Percentiles rank a stretch among this genome's conserved stretches.
Conservation (phyloP, 2,888 invertebrate species). For the Epinotia ramella region DNA sequence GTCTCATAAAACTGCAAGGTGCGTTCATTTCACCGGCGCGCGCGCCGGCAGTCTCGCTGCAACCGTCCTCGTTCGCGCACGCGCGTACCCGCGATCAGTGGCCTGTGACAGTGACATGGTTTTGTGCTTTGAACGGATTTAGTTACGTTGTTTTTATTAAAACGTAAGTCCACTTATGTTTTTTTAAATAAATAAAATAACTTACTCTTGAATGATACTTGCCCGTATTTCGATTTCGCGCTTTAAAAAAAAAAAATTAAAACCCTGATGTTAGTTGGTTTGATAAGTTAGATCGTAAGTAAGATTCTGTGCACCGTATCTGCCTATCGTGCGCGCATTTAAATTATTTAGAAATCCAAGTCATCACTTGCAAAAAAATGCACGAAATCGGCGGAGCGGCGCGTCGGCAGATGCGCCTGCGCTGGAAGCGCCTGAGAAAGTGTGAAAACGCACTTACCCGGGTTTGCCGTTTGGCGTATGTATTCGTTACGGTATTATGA, state of each 20-base stretch:
- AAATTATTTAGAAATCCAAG: conserved; percentile 84
- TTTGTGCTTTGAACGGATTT: conserved; percentile 80
- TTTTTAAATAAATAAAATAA: background rate
- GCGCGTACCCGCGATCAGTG: conserved; percentile 60
- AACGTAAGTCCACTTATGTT: conserved; percentile 63
- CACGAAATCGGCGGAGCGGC: conserved; percentile 79
- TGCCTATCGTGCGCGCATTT: conserved; percentile 78
- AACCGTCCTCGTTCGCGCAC: conserved; percentile 50
- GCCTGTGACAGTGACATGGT: conserved; percentile 82
- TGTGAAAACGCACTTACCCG: conserved; percentile 47
- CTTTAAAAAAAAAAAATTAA: too few species aligned
- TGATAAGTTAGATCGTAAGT: background rate
- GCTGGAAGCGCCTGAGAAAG: conserved; percentile 58
- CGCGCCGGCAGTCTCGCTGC: conserved; percentile 62
- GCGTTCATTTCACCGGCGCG: conserved; percentile 62
- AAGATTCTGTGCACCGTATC: conserved; percentile 50
- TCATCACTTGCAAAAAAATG: conserved; percentile 79
- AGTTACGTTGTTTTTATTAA: conserved; percentile 67
- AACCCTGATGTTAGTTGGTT: background rate
- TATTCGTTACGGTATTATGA: conserved; percentile 24
- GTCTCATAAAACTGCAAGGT: conserved; percentile 39
- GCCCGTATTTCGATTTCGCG: background rate
- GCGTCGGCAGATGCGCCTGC: conserved; percentile 56
- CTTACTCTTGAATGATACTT: background rate
- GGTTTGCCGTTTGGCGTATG: conserved; percentile 31